Evolutionary conservation across 2,797 vertebrate genomes (phyloP), one percentile per base, ranked within the genome.

Genomic region (Pagetopsis macropterus): DNA sequence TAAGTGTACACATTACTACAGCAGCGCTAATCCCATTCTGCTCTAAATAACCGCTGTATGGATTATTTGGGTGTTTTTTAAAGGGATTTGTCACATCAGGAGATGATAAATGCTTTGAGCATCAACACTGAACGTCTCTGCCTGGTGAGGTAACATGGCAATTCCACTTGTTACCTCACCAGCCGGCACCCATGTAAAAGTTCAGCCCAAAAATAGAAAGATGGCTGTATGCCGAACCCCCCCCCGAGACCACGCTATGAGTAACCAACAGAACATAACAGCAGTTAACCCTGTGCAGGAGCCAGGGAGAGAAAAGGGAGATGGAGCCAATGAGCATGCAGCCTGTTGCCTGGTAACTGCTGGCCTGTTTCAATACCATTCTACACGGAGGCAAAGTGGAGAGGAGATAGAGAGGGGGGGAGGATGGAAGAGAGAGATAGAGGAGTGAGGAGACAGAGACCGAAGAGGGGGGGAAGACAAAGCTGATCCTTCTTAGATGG

Each of bases 271-370:
- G 86, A 61, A 90, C 86, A 89, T 84, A 90, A 92, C 84, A 85
- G 88, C 89, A 87, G 87, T 93, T 93, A 91, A 91, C 91, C 88
- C 83, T 70, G 75, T 72, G 79, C 80, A 87, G 84, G 76, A 87
- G 77, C 64, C 15, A 52, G 72, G 19, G 78, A 88, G 79, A 81
- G 71, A 72, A 16, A 45, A 46, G 71, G 76, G 86, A 85, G 88
- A 82, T 46, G 1, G 82, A 86, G 86, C 88, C 88, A 92, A 88
- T 90, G 90, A 91, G 91, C 87, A 90, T 76, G 86, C 64, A 88
- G 92, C 90, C 92, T 93, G 94, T 95, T 95, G 94, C 94, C 94
- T 95, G 93, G 94, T 93, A 94, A 95, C 94, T 91, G 92, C 87
- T 52, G 86, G 87, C 84, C 90, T 86, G 91, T 87, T 75, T 93